Conservation (phyloP, 2,797 vertebrate species). For the Anguilla megastoma region DNA sequence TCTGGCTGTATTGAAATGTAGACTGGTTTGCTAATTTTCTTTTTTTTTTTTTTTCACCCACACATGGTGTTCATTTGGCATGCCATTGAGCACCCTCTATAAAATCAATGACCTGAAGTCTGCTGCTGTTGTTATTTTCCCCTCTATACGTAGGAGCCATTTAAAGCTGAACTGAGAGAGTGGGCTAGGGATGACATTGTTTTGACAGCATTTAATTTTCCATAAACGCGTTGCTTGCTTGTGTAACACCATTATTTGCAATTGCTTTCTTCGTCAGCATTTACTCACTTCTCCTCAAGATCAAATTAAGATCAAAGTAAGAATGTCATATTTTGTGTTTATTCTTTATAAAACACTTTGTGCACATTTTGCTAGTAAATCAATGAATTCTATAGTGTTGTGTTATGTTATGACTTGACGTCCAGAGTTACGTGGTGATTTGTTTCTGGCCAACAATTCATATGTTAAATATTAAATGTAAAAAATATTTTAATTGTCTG, state of each 20-base stretch:
- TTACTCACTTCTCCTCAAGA: too few relatives aligned
- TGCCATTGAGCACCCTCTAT: neutral
- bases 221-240: neutral
- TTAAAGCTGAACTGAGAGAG: constrained; percentile 13
- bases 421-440: neutral
- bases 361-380: neutral
- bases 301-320: neutral
- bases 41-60: neutral
- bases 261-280: neutral
- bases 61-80: constrained; percentile 9
- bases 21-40: neutral
- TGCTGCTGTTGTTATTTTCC: neutral
- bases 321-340: neutral
- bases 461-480: neutral
- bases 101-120: constrained; percentile 10
- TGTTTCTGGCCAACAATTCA: neutral
- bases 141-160: neutral
- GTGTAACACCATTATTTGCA: neutral
- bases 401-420: neutral
- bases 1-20: neutral
- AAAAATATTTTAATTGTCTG: too few relatives aligned
- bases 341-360: neutral
- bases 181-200: neutral
- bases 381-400: neutral
- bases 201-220: neutral